Percentiles rank a stretch among this genome's conserved stretches.
phyloP scores from a whole-genome alignment of 2,888 invertebrate genomes.

The Nephrotoma guestfalica region DNA sequence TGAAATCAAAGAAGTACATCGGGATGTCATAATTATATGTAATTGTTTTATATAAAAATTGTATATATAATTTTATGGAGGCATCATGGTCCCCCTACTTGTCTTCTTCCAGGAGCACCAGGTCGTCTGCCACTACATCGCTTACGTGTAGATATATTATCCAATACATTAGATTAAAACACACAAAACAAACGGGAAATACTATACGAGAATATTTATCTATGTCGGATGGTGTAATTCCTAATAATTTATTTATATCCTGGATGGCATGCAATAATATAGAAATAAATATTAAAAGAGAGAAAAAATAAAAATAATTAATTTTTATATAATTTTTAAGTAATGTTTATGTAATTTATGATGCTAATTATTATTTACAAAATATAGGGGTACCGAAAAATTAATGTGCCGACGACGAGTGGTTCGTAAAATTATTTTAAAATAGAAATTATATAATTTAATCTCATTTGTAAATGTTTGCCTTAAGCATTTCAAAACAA shows the following conservation, averaged over 20 bases:
- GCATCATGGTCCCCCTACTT: conserved; percentile 37
- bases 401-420: not conserved
- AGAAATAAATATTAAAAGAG: not conserved
- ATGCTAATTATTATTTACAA: not conserved
- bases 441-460: not conserved
- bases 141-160: conserved; percentile 93
- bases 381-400: not conserved
- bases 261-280: conserved; percentile 19
- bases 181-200: conserved; percentile 96
- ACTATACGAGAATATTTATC: conserved; percentile 98
- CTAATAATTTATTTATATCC: conserved; percentile 82
- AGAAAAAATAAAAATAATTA: not conserved
- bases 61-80: conserved; percentile 5
- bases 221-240: conserved; percentile 92
- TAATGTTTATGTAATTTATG: not conserved
- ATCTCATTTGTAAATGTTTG: no score
- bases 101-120: conserved; percentile 63
- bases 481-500: no score
- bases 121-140: conserved; percentile 87
- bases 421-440: not conserved
- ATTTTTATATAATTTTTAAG: not conserved
- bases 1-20: conserved; percentile 1
- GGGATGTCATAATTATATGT: conserved; percentile 6
- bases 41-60: not conserved
- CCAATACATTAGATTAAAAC: conserved; percentile 98